These are phyloP conservation scores for Holothuria scabra DNA, from an alignment of 53 echinoderm and acorn worm genomes.

Conservation along the genomic window DNA sequence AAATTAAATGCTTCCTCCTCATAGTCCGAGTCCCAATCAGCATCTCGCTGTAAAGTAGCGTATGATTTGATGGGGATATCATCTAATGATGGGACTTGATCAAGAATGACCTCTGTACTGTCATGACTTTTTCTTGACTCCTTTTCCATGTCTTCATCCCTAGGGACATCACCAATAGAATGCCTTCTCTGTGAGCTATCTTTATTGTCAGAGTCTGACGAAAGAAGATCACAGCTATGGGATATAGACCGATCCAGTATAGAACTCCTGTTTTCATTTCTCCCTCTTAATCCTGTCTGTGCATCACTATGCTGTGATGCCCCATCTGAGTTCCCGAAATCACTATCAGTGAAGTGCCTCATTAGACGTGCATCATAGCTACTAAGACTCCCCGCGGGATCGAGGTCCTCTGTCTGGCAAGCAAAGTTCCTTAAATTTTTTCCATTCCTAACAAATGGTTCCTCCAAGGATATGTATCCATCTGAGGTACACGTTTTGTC, in stretches of 20 bases:
- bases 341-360: not conserved
- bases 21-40: conserved; percentile 8
- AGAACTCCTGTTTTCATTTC: not conserved
- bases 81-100: not conserved
- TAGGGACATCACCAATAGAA: conserved; percentile 27
- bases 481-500: not conserved
- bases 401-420: conserved; percentile 25
- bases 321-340: not conserved
- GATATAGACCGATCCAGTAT: conserved; percentile 5
- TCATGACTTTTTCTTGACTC: not conserved
- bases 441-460: not conserved
- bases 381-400: not conserved
- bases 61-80: conserved; percentile 9
- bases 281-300: not conserved
- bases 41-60: conserved; percentile 28
- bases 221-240: conserved; percentile 37
- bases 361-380: not conserved
- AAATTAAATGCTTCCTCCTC: conserved; percentile 5
- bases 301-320: not conserved
- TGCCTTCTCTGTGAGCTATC: not conserved
- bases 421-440: not conserved
- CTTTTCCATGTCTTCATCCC: not conserved
- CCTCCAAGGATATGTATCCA: not conserved
- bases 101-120: too few species aligned
- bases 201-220: not conserved